Evolutionary conservation across 2,797 vertebrate species (phyloP).

Genomic region (Myiothlypis coronata): DNA sequence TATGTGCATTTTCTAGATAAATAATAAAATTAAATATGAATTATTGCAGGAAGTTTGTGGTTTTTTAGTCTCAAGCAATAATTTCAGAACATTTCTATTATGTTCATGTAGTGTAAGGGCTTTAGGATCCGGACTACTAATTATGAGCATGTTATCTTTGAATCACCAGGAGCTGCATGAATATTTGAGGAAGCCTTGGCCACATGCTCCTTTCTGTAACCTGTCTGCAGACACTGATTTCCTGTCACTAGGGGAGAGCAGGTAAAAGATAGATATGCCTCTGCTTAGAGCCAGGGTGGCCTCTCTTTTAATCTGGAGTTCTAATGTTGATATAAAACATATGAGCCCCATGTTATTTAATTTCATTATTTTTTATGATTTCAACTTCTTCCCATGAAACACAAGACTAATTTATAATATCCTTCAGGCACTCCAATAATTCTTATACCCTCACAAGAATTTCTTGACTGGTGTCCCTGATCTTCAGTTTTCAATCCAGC

Average conservation of each 20-base stretch:
- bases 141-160: not conserved
- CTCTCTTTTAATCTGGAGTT: not conserved
- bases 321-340: not conserved
- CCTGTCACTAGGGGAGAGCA: not conserved
- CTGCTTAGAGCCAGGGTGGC: not conserved
- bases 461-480: not conserved
- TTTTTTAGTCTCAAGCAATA: not conserved
- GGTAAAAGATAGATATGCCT: not conserved
- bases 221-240: not conserved
- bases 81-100: not conserved
- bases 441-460: not conserved
- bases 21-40: not conserved
- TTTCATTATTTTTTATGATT: not conserved
- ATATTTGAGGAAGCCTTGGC: not conserved
- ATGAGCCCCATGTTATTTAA: not conserved
- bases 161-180: not conserved
- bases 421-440: not conserved
- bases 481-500: constrained; percentile 13
- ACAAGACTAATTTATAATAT: not conserved
- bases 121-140: not conserved
- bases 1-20: not conserved
- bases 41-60: not conserved
- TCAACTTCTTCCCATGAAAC: not conserved
- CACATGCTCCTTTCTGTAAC: not conserved
- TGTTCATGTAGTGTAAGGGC: not conserved